phyloP scores from a whole-genome alignment of 2,113 vertebrate species.

The Loxodonta africana region DNA sequence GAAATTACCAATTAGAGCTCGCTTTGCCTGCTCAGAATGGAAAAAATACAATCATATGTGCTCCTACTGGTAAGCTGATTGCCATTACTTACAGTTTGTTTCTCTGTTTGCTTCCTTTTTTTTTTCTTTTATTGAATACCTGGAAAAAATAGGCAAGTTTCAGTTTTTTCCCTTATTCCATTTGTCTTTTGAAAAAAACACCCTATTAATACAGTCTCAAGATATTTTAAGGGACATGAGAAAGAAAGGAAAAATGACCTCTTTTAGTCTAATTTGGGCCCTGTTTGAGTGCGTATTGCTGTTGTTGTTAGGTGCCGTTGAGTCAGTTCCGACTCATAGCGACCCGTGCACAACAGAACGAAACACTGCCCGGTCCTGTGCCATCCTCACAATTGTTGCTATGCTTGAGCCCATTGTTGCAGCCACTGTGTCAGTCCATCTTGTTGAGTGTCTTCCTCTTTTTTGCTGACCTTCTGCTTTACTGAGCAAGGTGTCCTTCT shows the following conservation, averaged over 20 bases:
- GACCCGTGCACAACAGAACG: too few species aligned
- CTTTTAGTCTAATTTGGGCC: background rate
- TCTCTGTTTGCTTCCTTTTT: background rate
- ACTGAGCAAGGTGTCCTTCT: too few species aligned
- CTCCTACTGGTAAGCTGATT: slow-evolving; percentile 87
- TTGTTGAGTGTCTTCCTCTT: too few species aligned
- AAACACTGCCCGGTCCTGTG: too few species aligned
- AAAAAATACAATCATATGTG: slow-evolving; percentile 90
- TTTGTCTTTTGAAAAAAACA: slow-evolving; percentile 22
- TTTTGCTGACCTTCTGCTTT: too few species aligned
- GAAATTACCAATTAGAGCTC: slow-evolving; percentile 88
- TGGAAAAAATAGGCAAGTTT: background rate
- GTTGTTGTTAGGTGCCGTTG: too few species aligned
- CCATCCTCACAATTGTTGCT: too few species aligned
- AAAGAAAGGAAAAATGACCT: background rate
- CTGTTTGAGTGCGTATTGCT: background rate
- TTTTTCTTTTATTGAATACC: background rate
- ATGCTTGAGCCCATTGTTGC: too few species aligned
- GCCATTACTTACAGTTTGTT: background rate
- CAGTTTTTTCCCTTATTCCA: background rate
- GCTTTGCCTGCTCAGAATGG: slow-evolving; percentile 85
- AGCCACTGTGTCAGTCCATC: too few species aligned
- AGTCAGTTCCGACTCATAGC: too few species aligned
- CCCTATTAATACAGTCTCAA: background rate
- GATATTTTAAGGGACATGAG: background rate